Base-by-base conservation (phyloP, 2,797 vertebrate genomes). In the Dromococcyx pavoninus region DNA sequence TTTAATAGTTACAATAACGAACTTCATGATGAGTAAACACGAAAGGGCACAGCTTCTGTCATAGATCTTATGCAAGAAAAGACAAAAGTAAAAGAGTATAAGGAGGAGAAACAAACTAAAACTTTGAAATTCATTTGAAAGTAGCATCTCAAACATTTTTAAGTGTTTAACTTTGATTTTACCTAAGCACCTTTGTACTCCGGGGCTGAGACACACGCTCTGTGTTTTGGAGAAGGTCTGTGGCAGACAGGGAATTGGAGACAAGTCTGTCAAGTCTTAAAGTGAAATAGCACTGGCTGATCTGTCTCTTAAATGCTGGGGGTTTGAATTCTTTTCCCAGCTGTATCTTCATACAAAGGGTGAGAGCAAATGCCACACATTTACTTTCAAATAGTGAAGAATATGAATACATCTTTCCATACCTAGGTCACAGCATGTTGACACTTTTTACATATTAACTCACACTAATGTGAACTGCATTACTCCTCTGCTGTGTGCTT, bases 151-250 rank as follows among this genome's bases (percentile, higher is more conserved):
- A 28, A 15, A 19, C 39, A 33, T 14, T 70, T 70, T 76, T 58
- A 65, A 50, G 21, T 27, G 7, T 9, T 64, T 50, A 9, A 13
- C 10, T 72, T 61, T 15, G 32, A 37, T 50, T 60, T 82, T 66
- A 17, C n/a, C 7, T 18, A 1, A 70, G 17, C 56, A 18, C 23
- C 32, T 67, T 2, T 77, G 51, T 37, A 4, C 30, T 60, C 3
- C 0, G 1, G 48, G 41, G 25, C 32, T 61, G 2, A 56, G 46
- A 13, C 64, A 23, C 8, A 22, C 5, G 9, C 4, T 60, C 37
- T 28, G 60, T 30, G 50, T n/a, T 65, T 12, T n/a, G 84, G 37
- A 9, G 43, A 46, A 44, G 44, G 28, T 33, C 33, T n/a, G 23
- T 50, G 70, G 37, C 69, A 70, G 41, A 4, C 17, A n/a, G 32